Conservation (phyloP, 2,797 vertebrate genomes). For the Xenopus petersii region DNA sequence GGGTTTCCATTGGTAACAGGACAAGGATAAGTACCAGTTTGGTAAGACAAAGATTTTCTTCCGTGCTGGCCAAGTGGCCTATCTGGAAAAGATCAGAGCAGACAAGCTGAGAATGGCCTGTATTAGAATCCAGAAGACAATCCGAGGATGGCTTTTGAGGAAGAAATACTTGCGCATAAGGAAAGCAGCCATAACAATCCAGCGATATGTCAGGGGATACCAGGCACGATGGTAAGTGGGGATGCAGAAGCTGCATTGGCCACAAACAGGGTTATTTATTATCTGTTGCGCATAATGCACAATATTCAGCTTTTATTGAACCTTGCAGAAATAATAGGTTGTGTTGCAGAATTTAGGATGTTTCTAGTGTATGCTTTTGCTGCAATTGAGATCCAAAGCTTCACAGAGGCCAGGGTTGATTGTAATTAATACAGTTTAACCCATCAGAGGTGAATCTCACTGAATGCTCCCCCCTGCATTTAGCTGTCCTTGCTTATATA, state of each 20-base stretch:
- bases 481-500: too few species aligned
- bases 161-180: conserved; percentile 92
- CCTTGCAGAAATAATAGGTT: too few species aligned
- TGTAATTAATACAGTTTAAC: too few species aligned
- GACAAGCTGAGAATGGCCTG: conserved; percentile 93
- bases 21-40: conserved; percentile 98
- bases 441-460: too few species aligned
- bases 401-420: too few species aligned
- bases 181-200: conserved; percentile 83
- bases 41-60: conserved; percentile 99
- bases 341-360: too few species aligned
- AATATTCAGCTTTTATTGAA: too few species aligned
- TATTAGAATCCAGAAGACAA: conserved; percentile 97
- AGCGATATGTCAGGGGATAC: conserved; percentile 89
- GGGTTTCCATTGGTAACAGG: conserved; percentile 72
- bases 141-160: conserved; percentile 90
- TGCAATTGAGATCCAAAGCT: too few species aligned
- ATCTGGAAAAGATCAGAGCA: conserved; percentile 92
- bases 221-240: conserved; percentile 87
- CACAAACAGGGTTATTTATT: too few species aligned
- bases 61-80: conserved; percentile 95
- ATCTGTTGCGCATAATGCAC: too few species aligned
- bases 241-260: background rate
- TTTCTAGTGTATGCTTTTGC: too few species aligned
- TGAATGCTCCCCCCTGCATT: too few species aligned